A percentile compares a stretch with the other conserved stretches of the same genome.
Conservation (phyloP, 2,797 vertebrate genomes). For the Mareca strepera region DNA sequence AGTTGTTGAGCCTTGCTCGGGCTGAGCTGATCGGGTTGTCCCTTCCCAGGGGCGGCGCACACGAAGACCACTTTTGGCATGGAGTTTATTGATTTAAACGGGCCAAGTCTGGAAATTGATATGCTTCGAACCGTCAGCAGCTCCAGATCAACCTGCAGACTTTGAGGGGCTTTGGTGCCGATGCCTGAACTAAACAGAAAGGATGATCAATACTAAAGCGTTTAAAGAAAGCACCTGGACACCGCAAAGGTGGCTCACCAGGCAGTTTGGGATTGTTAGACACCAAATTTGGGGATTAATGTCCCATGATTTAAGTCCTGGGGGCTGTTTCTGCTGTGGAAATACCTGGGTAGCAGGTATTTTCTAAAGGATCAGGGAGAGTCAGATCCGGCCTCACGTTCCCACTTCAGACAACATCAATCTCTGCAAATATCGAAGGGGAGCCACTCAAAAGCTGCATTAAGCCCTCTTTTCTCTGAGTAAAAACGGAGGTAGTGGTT, state of each 20-base stretch:
- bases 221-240: background rate
- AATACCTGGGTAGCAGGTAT: too few relatives aligned
- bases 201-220: fast-evolving
- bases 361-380: background rate
- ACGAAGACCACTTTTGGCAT: fast-evolving
- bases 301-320: background rate
- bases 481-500: background rate
- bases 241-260: fast-evolving
- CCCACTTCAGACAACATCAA: background rate
- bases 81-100: background rate
- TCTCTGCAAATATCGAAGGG: background rate
- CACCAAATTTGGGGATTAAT: background rate
- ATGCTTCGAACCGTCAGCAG: fast-evolving
- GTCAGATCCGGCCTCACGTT: background rate
- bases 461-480: background rate
- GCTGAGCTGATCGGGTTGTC: background rate
- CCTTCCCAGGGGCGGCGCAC: fast-evolving
- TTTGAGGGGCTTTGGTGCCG: background rate
- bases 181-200: background rate
- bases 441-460: background rate
- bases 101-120: background rate
- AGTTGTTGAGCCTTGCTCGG: background rate
- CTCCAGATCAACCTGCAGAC: background rate
- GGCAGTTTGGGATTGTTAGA: background rate
- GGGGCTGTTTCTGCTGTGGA: background rate